Evolutionary conservation across 2,797 vertebrate genomes (phyloP), one percentile per base, ranked within the genome.

Genomic region (Poecile montanus): DNA sequence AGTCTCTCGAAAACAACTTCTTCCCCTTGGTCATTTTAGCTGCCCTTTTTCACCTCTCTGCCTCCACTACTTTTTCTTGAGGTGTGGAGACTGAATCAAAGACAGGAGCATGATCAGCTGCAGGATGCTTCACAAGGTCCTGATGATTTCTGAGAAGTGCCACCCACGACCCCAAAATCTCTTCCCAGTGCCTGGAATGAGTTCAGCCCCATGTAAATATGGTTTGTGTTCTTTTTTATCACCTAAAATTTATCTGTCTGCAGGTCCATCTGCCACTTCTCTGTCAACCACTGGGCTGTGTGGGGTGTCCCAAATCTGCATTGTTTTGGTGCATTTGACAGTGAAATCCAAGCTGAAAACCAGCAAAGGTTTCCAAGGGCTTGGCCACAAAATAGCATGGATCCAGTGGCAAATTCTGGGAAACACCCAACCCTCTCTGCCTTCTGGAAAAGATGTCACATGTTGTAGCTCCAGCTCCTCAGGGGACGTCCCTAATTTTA

Each of bases 91-190:
- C 8, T 17, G 60, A 61, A 32, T 16, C 53, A 70, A 50, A 84
- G 76, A 8, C 13, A 22, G 2, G 27, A 50, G 8, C 10, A 7
- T 0, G 5, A 25, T 11, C 32, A 79, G 7, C 32, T 75, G 78
- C 23, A 76, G 44, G 84, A 54, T 8, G 19, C 32, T 70, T 38
- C n/a, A 53, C 42, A 18, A 30, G 9, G 21, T 44, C 56, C 14
- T 26, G 20, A 32, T 30, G 30, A 36, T 16, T 88, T 50, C 65
- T 53, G 10, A 53, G 63, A 61, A 42, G 44, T 27, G 16, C 6
- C 44, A 62, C 20, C 0, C 2, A 51, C 0, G 0, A 36, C 19
- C 71, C 56, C 60, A 58, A 8, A 65, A 47, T 54, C 50, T 73
- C 60, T 48, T 22, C 30, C 51, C 61, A 56, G 57, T 81, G 53